Evolutionary conservation across 2,113 vertebrate genomes (phyloP).

Genomic region (Scytalopus superciliaris): DNA sequence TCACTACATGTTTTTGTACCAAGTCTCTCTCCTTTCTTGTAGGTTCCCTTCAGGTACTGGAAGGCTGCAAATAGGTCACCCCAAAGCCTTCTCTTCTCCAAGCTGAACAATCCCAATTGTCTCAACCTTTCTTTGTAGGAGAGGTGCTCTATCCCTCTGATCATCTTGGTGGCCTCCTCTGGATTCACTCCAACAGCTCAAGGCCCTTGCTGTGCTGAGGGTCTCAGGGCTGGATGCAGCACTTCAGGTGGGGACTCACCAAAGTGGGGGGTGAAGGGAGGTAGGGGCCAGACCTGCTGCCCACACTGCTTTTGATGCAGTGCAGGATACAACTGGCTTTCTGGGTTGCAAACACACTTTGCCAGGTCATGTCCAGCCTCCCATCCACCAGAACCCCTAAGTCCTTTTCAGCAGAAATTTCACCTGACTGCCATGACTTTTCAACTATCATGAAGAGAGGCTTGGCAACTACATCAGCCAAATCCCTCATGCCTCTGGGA

Average conservation of each 20-base stretch:
- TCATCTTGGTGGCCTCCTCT: neutral
- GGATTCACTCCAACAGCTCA: fast-evolving
- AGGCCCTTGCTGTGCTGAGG: neutral
- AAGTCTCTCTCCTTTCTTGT: neutral
- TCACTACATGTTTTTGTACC: neutral
- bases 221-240: neutral
- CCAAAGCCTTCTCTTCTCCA: neutral
- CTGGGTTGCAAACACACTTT: too few relatives aligned
- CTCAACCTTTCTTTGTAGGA: too few relatives aligned
- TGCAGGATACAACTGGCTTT: neutral
- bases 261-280: too few relatives aligned
- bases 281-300: too few relatives aligned
- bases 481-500: too few relatives aligned
- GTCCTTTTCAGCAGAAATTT: neutral
- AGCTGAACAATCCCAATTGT: neutral
- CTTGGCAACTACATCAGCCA: neutral
- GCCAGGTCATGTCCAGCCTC: fast-evolving
- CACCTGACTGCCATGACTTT: neutral
- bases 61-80: neutral
- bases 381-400: neutral
- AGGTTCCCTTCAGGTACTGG: neutral
- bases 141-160: neutral
- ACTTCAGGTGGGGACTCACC: neutral
- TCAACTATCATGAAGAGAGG: neutral
- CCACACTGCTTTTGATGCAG: fast-evolving